phyloP scores from a whole-genome alignment of 2,797 vertebrate genomes.

The Gephyroberyx darwinii region DNA sequence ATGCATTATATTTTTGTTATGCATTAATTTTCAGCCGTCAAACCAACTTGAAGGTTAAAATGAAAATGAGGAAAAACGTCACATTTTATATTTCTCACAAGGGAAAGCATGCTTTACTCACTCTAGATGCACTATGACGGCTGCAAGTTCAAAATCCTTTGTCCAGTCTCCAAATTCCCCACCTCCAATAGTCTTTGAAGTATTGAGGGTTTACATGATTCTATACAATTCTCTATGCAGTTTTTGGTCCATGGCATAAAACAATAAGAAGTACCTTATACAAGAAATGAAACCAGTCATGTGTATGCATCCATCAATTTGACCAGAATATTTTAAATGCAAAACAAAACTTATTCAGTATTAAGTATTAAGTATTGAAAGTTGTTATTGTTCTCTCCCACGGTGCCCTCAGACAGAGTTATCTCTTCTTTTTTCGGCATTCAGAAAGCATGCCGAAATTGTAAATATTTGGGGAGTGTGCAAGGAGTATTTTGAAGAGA shows the following conservation, averaged over 20 bases:
- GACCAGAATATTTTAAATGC: not conserved
- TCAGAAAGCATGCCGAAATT: constrained; percentile 20
- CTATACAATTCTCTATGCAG: constrained; percentile 2
- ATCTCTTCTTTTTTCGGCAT: not conserved
- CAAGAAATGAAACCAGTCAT: not conserved
- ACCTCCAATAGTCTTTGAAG: constrained; percentile 2
- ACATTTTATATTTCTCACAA: constrained; percentile 35
- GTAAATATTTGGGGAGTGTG: constrained; percentile 15
- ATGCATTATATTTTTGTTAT: constrained; percentile 52
- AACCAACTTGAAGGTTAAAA: constrained; percentile 52
- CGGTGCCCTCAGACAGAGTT: not conserved
- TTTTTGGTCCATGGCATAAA: not conserved
- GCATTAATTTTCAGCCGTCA: constrained; percentile 34
- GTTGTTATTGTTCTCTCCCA: not conserved
- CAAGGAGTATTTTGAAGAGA: constrained; percentile 22
- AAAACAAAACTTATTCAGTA: constrained; percentile 4
- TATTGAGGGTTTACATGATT: not conserved
- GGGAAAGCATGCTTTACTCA: constrained; percentile 32
- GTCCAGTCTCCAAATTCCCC: constrained; percentile 11
- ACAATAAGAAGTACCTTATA: not conserved
- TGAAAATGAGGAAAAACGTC: constrained; percentile 39
- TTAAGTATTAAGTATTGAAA: not conserved
- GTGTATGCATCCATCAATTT: not conserved
- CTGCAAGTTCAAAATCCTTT: constrained; percentile 6
- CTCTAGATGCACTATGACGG: constrained; percentile 15